Evolutionary conservation across 2,113 vertebrate genomes (phyloP), one percentile per base, ranked within the genome.

Genomic region (Macrotus californicus): DNA sequence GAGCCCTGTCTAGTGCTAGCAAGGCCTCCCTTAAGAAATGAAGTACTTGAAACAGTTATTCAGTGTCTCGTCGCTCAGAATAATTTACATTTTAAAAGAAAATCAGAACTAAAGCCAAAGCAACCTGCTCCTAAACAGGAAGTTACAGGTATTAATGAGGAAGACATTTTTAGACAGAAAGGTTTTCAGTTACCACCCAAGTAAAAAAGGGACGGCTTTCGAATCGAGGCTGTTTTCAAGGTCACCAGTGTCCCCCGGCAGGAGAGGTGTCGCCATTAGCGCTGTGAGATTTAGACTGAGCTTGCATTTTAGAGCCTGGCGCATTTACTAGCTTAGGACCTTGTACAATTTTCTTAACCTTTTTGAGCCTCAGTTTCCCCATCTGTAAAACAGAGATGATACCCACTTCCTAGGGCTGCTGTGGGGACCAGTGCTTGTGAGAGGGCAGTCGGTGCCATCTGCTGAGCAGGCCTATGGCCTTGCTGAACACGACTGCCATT

Each of bases 1-100:
- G 69, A 84, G 64, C 19, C 10, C 1, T 39, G 26, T 67, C 22
- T 94, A 69, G 83, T 48, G 26, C 12, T 83, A 67, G 43, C 36
- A 81, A 61, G 1, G 26, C 46, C 31, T 56, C 36, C 46, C 46
- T 93, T 76, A 21, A 83, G 64, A 89, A 95, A 70, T 41, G 81
- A 95, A 86, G 26, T 3, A 24, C n/a, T 1, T 77, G 43, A 86
- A 91, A 84, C 9, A 89, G 24, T 50, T 80, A 88, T 67, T 88
- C 52, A 72, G 6, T 36, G 3, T 76, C 26, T 94, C 39, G 34
- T 64, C 39, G 56, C 24, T 52, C 43, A 46, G 48, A 43, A 80
- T 64, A 84, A 92, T 66, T 66, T 31, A 36, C 43, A 67, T 81
- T 86, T 94, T 91, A 64, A 87, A 96, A 66, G 46, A 85, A 84